These are phyloP conservation scores for Anas bernieri DNA, from an alignment of 2,797 vertebrate species.

Conservation along the genomic window DNA sequence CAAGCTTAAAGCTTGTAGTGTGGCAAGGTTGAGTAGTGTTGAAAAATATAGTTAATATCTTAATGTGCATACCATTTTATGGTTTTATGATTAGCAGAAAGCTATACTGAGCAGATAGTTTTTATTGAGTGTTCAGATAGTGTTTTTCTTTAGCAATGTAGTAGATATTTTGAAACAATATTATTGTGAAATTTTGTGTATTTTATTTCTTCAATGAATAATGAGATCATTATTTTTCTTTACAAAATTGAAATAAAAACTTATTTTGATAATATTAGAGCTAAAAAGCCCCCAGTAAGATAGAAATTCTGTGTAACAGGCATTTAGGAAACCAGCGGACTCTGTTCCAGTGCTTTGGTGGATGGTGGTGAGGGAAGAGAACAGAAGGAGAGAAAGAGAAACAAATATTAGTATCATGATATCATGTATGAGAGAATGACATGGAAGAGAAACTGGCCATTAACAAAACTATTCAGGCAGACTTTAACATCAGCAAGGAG, in stretches of 20 bases:
- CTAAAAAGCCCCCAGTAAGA: not conserved
- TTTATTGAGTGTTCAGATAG: not conserved
- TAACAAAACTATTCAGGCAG: not conserved
- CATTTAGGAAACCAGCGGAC: not conserved
- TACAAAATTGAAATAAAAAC: not conserved
- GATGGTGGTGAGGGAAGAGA: not conserved
- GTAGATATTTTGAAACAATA: not conserved
- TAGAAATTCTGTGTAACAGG: accelerated
- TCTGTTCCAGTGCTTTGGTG: not conserved
- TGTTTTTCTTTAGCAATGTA: not conserved
- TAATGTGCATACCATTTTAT: not conserved
- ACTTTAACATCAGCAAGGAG: not conserved
- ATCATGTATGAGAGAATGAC: not conserved
- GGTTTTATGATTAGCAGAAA: not conserved
- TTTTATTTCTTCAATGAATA: not conserved
- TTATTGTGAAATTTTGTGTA: not conserved
- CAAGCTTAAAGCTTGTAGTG: not conserved
- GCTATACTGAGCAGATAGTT: not conserved
- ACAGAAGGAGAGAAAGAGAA: not conserved
- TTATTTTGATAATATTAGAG: not conserved
- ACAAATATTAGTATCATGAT: not conserved
- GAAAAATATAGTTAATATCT: not conserved
- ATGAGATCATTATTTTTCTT: not conserved
- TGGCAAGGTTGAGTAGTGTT: not conserved
- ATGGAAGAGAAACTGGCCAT: not conserved